Conservation (phyloP, 30 jellyfish, hydroid and myxozoan genomes). For the Aurelia sp. region DNA sequence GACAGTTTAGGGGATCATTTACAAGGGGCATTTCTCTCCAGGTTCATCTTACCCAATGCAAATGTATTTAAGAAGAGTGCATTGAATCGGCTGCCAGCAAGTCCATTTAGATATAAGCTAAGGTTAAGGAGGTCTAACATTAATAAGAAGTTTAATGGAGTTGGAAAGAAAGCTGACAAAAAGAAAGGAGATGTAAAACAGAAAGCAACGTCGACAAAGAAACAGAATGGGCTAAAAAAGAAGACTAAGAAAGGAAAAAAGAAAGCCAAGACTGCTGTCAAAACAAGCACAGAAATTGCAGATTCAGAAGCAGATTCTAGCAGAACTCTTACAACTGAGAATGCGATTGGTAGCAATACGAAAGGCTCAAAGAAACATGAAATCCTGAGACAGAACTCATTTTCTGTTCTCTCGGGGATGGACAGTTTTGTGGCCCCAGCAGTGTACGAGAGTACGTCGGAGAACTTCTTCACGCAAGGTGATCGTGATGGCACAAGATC, state of each 20-base stretch:
- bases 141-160: not conserved
- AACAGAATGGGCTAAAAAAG: not conserved
- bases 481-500: slow-evolving; percentile 11
- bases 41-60: slow-evolving; percentile 43
- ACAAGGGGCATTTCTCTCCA: slow-evolving; percentile 40
- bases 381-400: slow-evolving; percentile 19
- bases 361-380: slow-evolving; percentile 55
- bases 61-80: slow-evolving; percentile 4
- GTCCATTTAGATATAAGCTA: not conserved
- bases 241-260: not conserved
- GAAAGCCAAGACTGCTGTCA: not conserved
- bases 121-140: slow-evolving; percentile 38
- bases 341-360: not conserved
- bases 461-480: slow-evolving; percentile 39
- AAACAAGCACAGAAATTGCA: not conserved
- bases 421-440: slow-evolving; percentile 46
- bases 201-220: not conserved
- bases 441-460: slow-evolving; percentile 45
- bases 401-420: slow-evolving; percentile 15
- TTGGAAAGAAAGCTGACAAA: not conserved
- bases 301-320: not conserved
- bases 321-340: not conserved
- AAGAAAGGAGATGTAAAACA: not conserved
- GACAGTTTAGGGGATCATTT: slow-evolving; percentile 61
- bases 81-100: not conserved